Percentiles rank a stretch among this genome's conserved stretches.
Conservation (phyloP, 1,140 invertebrate species). For the Aphelenchoides fujianensis region DNA sequence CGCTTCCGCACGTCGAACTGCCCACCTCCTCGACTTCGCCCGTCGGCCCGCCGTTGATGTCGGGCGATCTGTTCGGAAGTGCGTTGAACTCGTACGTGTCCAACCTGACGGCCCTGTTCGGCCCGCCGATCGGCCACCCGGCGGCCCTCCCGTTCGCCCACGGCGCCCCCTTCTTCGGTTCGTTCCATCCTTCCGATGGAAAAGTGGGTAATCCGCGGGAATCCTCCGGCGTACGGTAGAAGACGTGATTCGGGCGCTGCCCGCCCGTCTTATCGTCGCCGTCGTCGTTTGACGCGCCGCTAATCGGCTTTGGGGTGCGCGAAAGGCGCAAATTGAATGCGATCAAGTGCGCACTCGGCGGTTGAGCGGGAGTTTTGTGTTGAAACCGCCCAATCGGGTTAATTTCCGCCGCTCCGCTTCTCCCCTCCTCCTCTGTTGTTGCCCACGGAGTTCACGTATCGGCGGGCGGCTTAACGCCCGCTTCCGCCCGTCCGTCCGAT, state of each 20-base stretch:
- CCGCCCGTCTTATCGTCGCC: background rate
- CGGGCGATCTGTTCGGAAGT: background rate
- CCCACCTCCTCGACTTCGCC: background rate
- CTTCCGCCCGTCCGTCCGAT: too few relatives aligned
- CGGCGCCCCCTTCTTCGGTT: background rate
- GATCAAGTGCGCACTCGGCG: background rate
- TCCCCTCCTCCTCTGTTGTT: too few relatives aligned
- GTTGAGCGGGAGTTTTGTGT: background rate
- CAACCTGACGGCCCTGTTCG: background rate
- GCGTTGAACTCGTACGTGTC: background rate
- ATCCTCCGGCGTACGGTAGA: background rate
- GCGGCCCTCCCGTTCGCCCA: background rate
- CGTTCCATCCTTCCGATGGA: background rate
- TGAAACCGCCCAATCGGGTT: background rate
- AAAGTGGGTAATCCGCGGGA: background rate
- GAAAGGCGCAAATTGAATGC: background rate
- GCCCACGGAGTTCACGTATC: background rate
- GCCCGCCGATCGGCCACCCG: background rate
- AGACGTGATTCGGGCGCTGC: background rate
- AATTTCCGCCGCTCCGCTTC: background rate
- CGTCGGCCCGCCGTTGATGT: background rate
- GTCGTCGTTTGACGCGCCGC: background rate
- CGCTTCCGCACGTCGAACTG: background rate
- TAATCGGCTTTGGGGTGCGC: background rate
- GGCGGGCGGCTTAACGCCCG: too few relatives aligned